Evolutionary conservation across 2,888 invertebrate species (phyloP), one percentile per base, ranked within the genome.

Genomic region (Tetrapedia diversipes): DNA sequence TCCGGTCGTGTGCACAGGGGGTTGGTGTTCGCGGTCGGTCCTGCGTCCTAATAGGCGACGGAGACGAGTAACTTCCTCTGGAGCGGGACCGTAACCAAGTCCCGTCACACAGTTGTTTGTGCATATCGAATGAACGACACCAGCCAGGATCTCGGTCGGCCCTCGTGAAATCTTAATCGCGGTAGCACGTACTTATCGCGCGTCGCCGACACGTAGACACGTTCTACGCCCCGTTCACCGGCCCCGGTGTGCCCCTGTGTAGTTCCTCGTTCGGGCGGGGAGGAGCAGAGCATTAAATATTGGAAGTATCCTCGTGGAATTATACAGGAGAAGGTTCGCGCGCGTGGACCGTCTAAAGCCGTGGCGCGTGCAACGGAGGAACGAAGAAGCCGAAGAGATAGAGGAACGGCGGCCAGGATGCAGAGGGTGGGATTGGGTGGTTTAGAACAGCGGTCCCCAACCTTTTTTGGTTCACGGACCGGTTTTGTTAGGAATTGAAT

Each of bases 31-130:
- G 59, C 16, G 59, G 59, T 41, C 2, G 39, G 56, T 29, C 19
- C 16, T 2, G 41, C 19, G n/a, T 6, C 24, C 32, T 32, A 14
- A 34, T 37, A 37, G 32, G 39, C 39, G 16, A 39, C n/a, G n/a
- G n/a, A 19, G 41, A 29, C 57, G 57, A 39, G 24, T 43, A 68
- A 67, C 51, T 65, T 59, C 53, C 74, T 75, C 34, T 41, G 29
- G 53, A 4, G 43, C 14, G 41, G 22, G 59, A 29, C 84, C 77
- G 86, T 89, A 89, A 89, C 88, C 80, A 86, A 89, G 89, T 90
- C 89, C 89, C 88, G 90, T 91, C 89, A 89, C 89, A 89, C 87
- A 82, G 87, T 89, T 89, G 90, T 90, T 89, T 89, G 89, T 90
- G 89, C 90, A 90, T 90, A 89, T 68, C 81, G 79, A 77, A 90